These are phyloP conservation scores for Agrotis clavis DNA, from an alignment of 2,888 invertebrate species.

Conservation along the genomic window DNA sequence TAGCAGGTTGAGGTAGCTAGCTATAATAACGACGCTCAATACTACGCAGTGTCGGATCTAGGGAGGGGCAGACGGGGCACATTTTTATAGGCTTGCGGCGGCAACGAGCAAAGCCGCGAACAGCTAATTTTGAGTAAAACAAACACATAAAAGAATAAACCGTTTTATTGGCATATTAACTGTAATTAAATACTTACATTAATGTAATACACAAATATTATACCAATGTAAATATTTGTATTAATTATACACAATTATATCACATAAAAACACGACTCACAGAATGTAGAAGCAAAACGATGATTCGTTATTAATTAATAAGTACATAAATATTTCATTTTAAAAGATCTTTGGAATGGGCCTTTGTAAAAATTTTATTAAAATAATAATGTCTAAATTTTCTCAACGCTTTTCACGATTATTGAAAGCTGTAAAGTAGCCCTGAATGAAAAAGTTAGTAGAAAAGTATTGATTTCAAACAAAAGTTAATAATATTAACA, in stretches of 20 bases:
- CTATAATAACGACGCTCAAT: no score
- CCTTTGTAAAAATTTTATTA: slow-evolving; percentile 65
- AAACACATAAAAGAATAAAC: slow-evolving; percentile 87
- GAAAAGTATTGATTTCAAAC: slow-evolving; percentile 64
- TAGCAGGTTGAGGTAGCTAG: no score
- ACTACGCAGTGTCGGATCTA: no score
- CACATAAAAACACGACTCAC: slow-evolving; percentile 89
- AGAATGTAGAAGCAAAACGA: slow-evolving; percentile 83
- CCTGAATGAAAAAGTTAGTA: slow-evolving; percentile 66
- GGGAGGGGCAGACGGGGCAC: no score
- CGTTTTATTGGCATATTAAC: slow-evolving; percentile 88
- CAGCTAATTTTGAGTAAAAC: slow-evolving; percentile 64
- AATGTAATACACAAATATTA: slow-evolving; percentile 65
- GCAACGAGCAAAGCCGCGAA: no score
- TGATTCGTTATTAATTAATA: slow-evolving; percentile 70
- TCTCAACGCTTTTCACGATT: slow-evolving; percentile 35
- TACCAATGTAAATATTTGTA: slow-evolving; percentile 79
- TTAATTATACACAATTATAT: slow-evolving; percentile 86
- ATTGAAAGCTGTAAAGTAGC: slow-evolving; percentile 51
- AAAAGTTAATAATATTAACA: slow-evolving; percentile 55
- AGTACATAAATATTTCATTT: slow-evolving; percentile 74
- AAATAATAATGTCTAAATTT: slow-evolving; percentile 58
- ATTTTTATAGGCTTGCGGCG: no score
- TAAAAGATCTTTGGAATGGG: slow-evolving; percentile 84
- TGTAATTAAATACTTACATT: slow-evolving; percentile 88